These are phyloP conservation scores for Epinotia ramella DNA, from an alignment of 2,888 invertebrate genomes.

Conservation along the genomic window DNA sequence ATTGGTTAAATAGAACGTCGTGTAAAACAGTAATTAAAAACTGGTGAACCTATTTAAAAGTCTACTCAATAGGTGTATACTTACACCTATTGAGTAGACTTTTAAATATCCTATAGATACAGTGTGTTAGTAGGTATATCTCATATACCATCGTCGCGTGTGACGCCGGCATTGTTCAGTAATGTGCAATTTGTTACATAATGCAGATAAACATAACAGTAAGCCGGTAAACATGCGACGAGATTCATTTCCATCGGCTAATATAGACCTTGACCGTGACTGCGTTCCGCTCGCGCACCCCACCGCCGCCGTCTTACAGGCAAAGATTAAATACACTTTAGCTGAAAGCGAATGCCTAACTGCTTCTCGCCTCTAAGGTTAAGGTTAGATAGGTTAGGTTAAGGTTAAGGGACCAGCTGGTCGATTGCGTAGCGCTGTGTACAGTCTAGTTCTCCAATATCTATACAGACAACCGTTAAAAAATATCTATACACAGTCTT, in stretches of 20 bases:
- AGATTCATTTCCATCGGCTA: slow-evolving; percentile 63
- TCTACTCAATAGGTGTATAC: too few species aligned
- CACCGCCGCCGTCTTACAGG: slow-evolving; percentile 47
- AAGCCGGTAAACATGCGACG: slow-evolving; percentile 56
- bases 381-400: too few species aligned
- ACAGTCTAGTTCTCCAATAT: too few species aligned
- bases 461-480: too few species aligned
- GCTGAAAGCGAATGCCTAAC: slow-evolving; percentile 10
- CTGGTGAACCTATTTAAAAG: not conserved
- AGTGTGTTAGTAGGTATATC: not conserved
- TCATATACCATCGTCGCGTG: not conserved
- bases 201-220: slow-evolving; percentile 56
- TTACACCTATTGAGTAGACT: too few species aligned
- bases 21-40: not conserved
- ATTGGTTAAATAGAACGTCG: not conserved
- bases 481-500: too few species aligned
- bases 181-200: slow-evolving; percentile 46
- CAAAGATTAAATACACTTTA: slow-evolving; percentile 49
- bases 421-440: too few species aligned
- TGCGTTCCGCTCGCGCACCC: slow-evolving; percentile 67
- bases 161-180: slow-evolving; percentile 36
- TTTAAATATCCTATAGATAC: too few species aligned
- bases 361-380: not conserved
- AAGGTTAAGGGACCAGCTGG: not conserved
- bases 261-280: slow-evolving; percentile 80